Conservation (phyloP, 2,113 vertebrate species). For the Silurus asotus region DNA sequence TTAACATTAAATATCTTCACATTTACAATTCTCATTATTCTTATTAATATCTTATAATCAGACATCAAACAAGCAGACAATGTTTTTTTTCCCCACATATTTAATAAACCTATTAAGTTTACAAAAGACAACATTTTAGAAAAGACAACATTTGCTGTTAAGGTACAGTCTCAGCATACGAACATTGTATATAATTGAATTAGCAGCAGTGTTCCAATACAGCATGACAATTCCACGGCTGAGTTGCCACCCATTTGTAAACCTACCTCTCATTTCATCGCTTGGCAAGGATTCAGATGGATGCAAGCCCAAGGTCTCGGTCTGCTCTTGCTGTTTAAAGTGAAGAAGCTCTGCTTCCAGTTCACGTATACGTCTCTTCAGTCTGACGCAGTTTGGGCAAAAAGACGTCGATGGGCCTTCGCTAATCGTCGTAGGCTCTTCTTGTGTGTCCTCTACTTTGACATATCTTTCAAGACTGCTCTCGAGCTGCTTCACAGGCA, state of each 20-base stretch:
- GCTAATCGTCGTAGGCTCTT: slow-evolving; percentile 66
- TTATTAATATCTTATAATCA: neutral
- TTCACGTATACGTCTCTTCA: slow-evolving; percentile 89
- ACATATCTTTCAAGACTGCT: slow-evolving; percentile 55
- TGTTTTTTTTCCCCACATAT: slow-evolving; percentile 15
- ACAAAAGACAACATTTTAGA: slow-evolving; percentile 27
- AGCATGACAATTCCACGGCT: slow-evolving; percentile 34
- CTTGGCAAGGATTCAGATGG: slow-evolving; percentile 83
- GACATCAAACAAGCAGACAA: slow-evolving; percentile 32
- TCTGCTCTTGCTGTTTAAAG: slow-evolving; percentile 80
- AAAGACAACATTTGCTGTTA: neutral
- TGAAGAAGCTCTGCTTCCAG: slow-evolving; percentile 88
- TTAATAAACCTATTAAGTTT: slow-evolving; percentile 28
- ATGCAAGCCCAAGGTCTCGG: slow-evolving; percentile 64
- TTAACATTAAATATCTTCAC: neutral
- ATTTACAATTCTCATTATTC: neutral
- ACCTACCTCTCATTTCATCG: slow-evolving; percentile 87
- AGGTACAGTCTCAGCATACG: neutral
- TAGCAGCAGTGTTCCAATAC: neutral
- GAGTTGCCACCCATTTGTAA: neutral
- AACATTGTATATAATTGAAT: neutral
- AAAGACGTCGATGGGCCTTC: slow-evolving; percentile 87
- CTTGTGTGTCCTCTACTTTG: slow-evolving; percentile 80
- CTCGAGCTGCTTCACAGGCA: slow-evolving; percentile 44
- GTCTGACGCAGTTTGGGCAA: slow-evolving; percentile 90